Percentiles rank a stretch among this genome's conserved stretches.
These are phyloP conservation scores for Microdon myrmicae DNA, from an alignment of 2,888 invertebrate genomes.

Conservation along the genomic window DNA sequence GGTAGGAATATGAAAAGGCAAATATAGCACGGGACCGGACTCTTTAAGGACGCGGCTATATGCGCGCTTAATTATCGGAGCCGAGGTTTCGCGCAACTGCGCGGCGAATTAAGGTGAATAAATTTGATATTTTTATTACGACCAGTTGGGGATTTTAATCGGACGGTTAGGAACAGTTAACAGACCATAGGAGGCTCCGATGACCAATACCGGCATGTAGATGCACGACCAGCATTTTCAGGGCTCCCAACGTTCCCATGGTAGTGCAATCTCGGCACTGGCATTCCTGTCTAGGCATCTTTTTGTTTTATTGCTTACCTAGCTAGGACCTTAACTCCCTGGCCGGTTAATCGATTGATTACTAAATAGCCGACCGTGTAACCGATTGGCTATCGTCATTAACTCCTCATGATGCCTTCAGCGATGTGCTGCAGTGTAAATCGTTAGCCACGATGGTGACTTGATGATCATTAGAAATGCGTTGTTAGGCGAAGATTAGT, in stretches of 20 bases:
- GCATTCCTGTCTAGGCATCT: no score
- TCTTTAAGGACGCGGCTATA: slow-evolving; percentile 4
- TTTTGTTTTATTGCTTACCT: no score
- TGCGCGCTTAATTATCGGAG: slow-evolving; percentile 35
- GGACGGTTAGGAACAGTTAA: slow-evolving; percentile 32
- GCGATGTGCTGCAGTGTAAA: slow-evolving; percentile 17
- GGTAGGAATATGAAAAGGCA: slow-evolving; percentile 21
- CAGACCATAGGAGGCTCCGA: slow-evolving; percentile 11
- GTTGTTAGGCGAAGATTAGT: no score
- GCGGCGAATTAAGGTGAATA: slow-evolving; percentile 32
- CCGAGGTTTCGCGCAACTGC: slow-evolving; percentile 26
- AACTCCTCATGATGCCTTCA: slow-evolving; percentile 18
- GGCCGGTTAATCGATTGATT: no score
- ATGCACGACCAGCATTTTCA: slow-evolving; percentile 10
- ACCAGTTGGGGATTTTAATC: slow-evolving; percentile 25
- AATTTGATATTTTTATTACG: slow-evolving; percentile 44
- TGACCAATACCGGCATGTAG: no score
- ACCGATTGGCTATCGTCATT: slow-evolving; percentile 16
- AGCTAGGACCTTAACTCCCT: no score
- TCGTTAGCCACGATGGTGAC: background rate
- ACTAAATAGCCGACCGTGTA: no score
- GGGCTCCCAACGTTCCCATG: slow-evolving; percentile 23
- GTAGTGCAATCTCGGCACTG: no score
- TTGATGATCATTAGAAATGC: slow-evolving; percentile 25
- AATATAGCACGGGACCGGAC: slow-evolving; percentile 40